Evolutionary conservation across 2,888 invertebrate genomes (phyloP), one percentile per base, ranked within the genome.

Genomic region (Apamea sordens): DNA sequence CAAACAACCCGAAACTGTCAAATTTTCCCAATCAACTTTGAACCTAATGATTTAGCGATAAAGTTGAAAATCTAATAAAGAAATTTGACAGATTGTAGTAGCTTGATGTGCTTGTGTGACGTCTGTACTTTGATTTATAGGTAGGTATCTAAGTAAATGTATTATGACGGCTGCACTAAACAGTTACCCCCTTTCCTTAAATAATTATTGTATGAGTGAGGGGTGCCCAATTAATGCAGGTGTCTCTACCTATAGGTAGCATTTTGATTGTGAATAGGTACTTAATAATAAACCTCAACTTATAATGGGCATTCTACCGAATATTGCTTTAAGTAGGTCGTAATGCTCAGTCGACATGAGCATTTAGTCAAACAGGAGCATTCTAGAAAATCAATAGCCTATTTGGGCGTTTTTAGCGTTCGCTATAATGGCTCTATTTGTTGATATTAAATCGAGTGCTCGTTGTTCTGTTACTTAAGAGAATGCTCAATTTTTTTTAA

Each of bases 401-500:
- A 44, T 13, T 44, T n/a, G 13, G 32, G 44, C 0, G 18, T 24
- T 73, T 56, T 21, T 24, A 13, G 47, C 28, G 8, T 50, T 32
- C 10, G 18, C 24, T n/a, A 6, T n/a, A 18, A 10, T 36, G n/a
- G 5, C 24, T 78, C 4, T 41, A 7, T 10, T 41, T 18, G 10
- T 69, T 32, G 15, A 50, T 78, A 4, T 64, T 47, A 18, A 24
- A 47, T 56, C 15, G 36, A 72, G 28, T 63, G 32, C 18, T 28
- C 1, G 0, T 24, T 64, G 15, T 36, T 72, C 3, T 21, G n/a
- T 71, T 63, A n/a, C 21, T 13, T 56, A 44, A 6, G 8, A 50
- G n/a, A 74, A 82, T 75, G 79, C 21, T 59, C 32, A 63, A 18
- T 28, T 47, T 47, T 44, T n/a, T n/a, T n/a, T n/a, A n/a, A n/a